phyloP scores from a whole-genome alignment of 2,888 invertebrate species.

The Acanthacorydalis orientalis region DNA sequence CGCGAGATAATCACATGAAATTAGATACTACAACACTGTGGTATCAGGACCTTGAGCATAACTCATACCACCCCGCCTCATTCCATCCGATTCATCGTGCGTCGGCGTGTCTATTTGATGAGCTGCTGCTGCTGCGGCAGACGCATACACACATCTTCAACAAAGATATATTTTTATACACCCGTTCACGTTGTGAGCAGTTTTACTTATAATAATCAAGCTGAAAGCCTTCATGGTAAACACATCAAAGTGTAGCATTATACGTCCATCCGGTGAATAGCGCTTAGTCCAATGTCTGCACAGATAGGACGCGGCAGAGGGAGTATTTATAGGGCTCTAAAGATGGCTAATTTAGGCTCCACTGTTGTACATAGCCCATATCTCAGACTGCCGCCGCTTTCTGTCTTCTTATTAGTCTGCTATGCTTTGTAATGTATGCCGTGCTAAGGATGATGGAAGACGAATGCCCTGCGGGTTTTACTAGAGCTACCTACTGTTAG shows the following conservation, averaged over 20 bases:
- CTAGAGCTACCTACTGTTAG: no score
- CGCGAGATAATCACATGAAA: no score
- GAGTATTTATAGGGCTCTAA: neutral
- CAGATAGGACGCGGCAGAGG: neutral
- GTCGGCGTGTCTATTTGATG: no score
- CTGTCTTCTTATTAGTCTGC: neutral
- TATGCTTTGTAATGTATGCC: neutral
- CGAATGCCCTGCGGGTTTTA: neutral
- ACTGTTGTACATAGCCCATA: neutral
- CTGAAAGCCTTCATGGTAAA: constrained; percentile 13
- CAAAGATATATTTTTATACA: no score
- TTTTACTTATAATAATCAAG: constrained; percentile 9
- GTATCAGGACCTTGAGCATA: no score
- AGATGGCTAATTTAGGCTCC: neutral
- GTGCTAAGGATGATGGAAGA: neutral
- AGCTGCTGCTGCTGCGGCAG: no score
- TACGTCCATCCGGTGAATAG: neutral
- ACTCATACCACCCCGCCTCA: no score
- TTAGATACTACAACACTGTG: no score
- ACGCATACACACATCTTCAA: no score
- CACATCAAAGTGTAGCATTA: constrained; percentile 14
- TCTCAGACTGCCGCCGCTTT: neutral
- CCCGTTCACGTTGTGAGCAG: neutral
- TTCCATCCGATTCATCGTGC: no score
- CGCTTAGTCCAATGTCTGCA: neutral